These are phyloP conservation scores for Chiridota heheva DNA, from an alignment of 35 echinoderm and acorn worm genomes.

Conservation along the genomic window DNA sequence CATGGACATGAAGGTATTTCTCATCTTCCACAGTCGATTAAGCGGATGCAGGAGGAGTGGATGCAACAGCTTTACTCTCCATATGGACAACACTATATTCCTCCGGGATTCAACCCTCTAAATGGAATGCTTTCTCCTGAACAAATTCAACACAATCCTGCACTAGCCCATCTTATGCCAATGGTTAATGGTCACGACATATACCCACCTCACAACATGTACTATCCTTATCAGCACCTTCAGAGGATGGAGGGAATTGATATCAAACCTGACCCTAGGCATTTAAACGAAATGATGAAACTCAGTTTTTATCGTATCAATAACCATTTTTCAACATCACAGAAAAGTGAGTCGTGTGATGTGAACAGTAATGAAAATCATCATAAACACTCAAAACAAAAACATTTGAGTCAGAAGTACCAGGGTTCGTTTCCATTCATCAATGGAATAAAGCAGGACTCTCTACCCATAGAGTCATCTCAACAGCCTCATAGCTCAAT, in stretches of 20 bases:
- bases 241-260: constrained; percentile 42
- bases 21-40: too few species aligned
- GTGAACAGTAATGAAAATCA: too few species aligned
- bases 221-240: constrained; percentile 26
- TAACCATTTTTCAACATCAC: too few species aligned
- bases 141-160: constrained; percentile 27
- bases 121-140: constrained; percentile 32
- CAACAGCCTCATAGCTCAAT: constrained; percentile 22
- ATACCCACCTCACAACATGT: constrained; percentile 54
- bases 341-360: too few species aligned
- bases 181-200: constrained; percentile 33
- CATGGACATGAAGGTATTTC: too few species aligned
- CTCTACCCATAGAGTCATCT: constrained; percentile 3
- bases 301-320: too few species aligned
- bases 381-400: too few species aligned
- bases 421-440: too few species aligned
- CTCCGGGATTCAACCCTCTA: constrained; percentile 3
- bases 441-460: constrained; percentile 15
- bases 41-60: too few species aligned
- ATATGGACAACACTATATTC: neutral
- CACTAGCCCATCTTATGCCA: constrained; percentile 15
- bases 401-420: too few species aligned
- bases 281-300: constrained; percentile 60
- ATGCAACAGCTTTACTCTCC: too few species aligned
- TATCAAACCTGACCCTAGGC: constrained; percentile 78